Conservation (phyloP, 2,113 vertebrate genomes). For the Tachysurus vachellii region DNA sequence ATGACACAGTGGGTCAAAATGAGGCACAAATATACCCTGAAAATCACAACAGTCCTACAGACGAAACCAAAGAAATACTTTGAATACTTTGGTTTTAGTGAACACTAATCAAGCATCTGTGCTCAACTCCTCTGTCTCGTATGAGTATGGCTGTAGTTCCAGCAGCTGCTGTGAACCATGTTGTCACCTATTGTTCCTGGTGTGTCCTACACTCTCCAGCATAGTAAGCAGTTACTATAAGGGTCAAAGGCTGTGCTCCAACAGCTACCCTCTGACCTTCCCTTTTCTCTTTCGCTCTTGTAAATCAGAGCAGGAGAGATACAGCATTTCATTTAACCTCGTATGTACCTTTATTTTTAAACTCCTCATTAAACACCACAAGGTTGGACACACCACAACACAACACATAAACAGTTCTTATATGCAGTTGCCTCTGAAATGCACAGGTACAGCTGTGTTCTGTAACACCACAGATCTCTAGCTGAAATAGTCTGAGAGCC, state of each 20-base stretch:
- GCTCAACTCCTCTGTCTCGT: slow-evolving; percentile 15
- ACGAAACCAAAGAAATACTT: not conserved
- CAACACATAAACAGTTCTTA: slow-evolving; percentile 30
- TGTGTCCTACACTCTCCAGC: slow-evolving; percentile 33
- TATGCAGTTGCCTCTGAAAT: not conserved
- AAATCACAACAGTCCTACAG: not conserved
- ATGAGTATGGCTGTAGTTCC: slow-evolving; percentile 19
- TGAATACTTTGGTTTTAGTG: not conserved
- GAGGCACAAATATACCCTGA: not conserved
- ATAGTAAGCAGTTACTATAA: slow-evolving; percentile 9
- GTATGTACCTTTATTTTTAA: slow-evolving; percentile 20
- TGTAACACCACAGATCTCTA: not conserved
- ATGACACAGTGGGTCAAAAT: not conserved
- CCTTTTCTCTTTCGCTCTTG: not conserved
- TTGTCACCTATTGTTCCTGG: not conserved
- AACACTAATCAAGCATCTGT: not conserved
- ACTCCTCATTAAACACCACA: slow-evolving; percentile 33
- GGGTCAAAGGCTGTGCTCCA: slow-evolving; percentile 38
- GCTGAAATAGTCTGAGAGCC: slow-evolving; percentile 21
- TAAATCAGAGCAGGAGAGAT: slow-evolving; percentile 36
- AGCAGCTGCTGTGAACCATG: slow-evolving; percentile 18
- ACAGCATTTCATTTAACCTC: slow-evolving; percentile 50
- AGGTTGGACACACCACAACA: slow-evolving; percentile 30
- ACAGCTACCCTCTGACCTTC: not conserved
- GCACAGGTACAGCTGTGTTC: slow-evolving; percentile 9